These are phyloP conservation scores for Triops longicaudatus DNA, from an alignment of 1,140 invertebrate species.

Conservation along the genomic window DNA sequence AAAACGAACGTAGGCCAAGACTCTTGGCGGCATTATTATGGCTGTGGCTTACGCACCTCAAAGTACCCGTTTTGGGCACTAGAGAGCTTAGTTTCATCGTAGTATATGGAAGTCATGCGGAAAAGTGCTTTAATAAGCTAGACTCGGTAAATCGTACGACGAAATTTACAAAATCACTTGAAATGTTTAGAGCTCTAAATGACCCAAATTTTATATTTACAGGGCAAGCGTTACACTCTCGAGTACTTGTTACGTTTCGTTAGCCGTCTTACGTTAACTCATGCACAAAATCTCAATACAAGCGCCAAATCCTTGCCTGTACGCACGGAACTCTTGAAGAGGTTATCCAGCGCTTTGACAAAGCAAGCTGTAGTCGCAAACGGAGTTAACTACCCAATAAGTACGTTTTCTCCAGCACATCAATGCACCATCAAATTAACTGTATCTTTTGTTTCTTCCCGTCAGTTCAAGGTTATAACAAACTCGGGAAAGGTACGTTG, in stretches of 20 bases:
- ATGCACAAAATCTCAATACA: constrained; percentile 40
- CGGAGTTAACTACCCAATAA: constrained; percentile 45
- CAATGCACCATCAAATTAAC: constrained; percentile 8
- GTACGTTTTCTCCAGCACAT: constrained; percentile 33
- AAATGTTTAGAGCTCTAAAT: neutral
- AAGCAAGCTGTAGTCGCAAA: constrained; percentile 53
- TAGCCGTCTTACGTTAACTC: constrained; percentile 52
- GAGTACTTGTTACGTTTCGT: constrained; percentile 66
- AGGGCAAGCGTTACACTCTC: constrained; percentile 54
- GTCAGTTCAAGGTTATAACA: constrained; percentile 42
- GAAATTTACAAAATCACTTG: too few relatives aligned
- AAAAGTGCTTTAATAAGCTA: constrained; percentile 53
- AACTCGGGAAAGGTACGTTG: constrained; percentile 45
- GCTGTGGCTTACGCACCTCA: constrained; percentile 61
- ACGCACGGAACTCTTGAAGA: constrained; percentile 50
- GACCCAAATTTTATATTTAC: constrained; percentile 32
- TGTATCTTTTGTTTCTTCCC: constrained; percentile 22
- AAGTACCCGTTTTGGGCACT: constrained; percentile 53
- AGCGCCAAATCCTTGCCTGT: constrained; percentile 28
- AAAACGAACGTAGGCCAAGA: constrained; percentile 53
- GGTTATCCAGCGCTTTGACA: constrained; percentile 53
- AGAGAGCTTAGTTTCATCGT: constrained; percentile 61
- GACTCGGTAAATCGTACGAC: constrained; percentile 45
- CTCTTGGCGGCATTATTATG: constrained; percentile 53
- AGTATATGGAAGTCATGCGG: constrained; percentile 37